phyloP scores from a whole-genome alignment of 2,113 vertebrate species.

The Hippocampus guttulatus region DNA sequence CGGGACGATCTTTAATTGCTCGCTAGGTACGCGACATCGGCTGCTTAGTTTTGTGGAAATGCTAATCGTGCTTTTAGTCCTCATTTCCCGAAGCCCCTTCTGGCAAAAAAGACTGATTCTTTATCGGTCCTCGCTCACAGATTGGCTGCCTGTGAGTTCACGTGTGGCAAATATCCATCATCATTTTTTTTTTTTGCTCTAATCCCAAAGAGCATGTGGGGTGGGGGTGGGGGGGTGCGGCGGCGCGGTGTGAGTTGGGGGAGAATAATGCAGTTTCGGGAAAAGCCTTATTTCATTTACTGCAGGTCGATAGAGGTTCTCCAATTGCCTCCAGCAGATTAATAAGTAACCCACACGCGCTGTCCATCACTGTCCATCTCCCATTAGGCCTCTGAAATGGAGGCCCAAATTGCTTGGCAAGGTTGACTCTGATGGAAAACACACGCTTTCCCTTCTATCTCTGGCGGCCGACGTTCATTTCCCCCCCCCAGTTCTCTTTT shows the following conservation, averaged over 20 bases:
- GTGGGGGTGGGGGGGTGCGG: conserved; percentile 20
- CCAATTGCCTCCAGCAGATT: conserved; percentile 75
- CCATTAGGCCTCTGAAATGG: conserved; percentile 76
- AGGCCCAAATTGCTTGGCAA: conserved; percentile 71
- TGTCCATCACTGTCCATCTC: conserved; percentile 79
- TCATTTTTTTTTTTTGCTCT: conserved; percentile 66
- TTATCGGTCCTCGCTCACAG: conserved; percentile 18
- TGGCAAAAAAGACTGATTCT: conserved; percentile 16
- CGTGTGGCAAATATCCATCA: conserved; percentile 63
- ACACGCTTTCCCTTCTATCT: conserved; percentile 47
- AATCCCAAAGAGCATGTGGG: conserved; percentile 57
- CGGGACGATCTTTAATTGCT: neutral
- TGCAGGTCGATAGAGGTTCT: conserved; percentile 77
- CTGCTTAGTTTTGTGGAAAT: neutral
- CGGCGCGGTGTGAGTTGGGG: conserved; percentile 57
- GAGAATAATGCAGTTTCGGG: conserved; percentile 75
- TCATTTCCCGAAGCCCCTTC: conserved; percentile 8
- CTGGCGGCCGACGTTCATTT: conserved; percentile 26
- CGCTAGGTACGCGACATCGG: neutral
- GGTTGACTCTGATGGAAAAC: conserved; percentile 70
- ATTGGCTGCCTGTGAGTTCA: conserved; percentile 19
- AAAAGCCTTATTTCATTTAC: conserved; percentile 78
- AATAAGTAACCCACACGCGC: conserved; percentile 77
- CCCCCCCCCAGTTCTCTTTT: neutral
- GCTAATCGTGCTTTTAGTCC: neutral